Percentiles rank a stretch among this genome's conserved stretches.
Conservation (phyloP, 2,888 invertebrate genomes). For the Cheilosia vernalis region DNA sequence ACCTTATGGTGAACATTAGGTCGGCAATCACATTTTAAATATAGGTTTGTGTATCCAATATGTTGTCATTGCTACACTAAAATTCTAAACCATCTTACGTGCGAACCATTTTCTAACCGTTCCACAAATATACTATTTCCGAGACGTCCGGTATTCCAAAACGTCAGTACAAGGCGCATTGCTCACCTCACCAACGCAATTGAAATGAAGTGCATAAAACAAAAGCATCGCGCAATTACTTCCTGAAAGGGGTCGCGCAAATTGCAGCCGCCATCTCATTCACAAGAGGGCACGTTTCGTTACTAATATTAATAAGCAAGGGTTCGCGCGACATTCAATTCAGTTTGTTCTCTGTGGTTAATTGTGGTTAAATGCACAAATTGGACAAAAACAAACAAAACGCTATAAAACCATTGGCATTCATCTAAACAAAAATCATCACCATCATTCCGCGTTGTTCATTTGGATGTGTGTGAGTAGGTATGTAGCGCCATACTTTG, state of each 20-base stretch:
- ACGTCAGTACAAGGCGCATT: background rate
- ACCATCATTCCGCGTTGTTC: conserved; percentile 42
- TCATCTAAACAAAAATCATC: conserved; percentile 34
- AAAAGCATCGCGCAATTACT: background rate
- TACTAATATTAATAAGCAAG: background rate
- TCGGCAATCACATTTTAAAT: background rate
- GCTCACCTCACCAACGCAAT: background rate
- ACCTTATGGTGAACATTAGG: background rate
- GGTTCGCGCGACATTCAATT: conserved; percentile 21
- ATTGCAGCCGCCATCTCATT: background rate
- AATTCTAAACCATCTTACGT: conserved; percentile 23
- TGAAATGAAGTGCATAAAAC: conserved; percentile 8
- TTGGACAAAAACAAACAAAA: conserved; percentile 51
- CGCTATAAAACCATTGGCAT: conserved; percentile 15
- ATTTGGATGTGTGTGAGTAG: conserved; percentile 13
- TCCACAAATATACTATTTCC: too few relatives aligned
- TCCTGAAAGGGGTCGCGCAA: conserved; percentile 18
- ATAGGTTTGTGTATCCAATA: too few relatives aligned
- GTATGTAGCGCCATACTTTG: conserved; percentile 55
- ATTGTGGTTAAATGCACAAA: conserved; percentile 69
- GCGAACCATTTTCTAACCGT: conserved; percentile 8
- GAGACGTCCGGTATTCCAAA: too few relatives aligned
- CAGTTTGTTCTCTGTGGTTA: conserved; percentile 32
- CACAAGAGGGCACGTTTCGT: conserved; percentile 18
- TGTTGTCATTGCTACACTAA: background rate